Evolutionary conservation across 2,113 vertebrate genomes (phyloP).

Genomic region (Sylvilagus bachmani): DNA sequence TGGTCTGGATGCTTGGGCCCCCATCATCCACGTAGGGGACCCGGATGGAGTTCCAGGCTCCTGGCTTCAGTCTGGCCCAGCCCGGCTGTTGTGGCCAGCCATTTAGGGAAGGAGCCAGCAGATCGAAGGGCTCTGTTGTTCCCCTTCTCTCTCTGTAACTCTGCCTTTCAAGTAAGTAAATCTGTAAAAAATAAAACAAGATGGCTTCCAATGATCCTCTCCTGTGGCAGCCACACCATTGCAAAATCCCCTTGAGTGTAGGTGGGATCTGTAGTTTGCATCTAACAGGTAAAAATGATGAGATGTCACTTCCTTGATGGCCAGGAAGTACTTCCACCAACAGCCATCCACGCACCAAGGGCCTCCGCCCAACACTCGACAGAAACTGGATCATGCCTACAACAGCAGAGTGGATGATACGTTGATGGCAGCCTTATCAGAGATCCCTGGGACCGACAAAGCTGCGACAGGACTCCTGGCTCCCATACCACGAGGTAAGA

Average conservation of each 20-base stretch:
- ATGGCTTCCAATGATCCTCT: neutral
- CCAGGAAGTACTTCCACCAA: neutral
- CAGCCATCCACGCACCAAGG: neutral
- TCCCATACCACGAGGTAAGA: neutral
- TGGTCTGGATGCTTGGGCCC: no score
- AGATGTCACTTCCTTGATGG: neutral
- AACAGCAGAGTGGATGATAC: neutral
- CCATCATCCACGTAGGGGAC: no score
- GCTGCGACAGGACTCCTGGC: neutral
- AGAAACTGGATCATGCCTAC: neutral
- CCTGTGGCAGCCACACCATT: neutral
- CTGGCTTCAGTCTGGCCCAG: no score
- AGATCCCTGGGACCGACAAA: neutral
- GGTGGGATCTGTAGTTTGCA: neutral
- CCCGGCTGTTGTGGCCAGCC: no score
- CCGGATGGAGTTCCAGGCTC: no score
- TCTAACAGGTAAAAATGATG: neutral
- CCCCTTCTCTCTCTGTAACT: no score
- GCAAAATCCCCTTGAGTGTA: neutral
- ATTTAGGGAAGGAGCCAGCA: no score
- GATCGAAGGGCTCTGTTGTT: no score
- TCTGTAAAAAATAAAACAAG: no score
- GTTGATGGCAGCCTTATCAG: neutral
- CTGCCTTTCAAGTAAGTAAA: no score
- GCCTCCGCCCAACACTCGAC: neutral